Evolutionary conservation across 2,113 vertebrate genomes (phyloP).

Genomic region (Tragelaphus imberbis): DNA sequence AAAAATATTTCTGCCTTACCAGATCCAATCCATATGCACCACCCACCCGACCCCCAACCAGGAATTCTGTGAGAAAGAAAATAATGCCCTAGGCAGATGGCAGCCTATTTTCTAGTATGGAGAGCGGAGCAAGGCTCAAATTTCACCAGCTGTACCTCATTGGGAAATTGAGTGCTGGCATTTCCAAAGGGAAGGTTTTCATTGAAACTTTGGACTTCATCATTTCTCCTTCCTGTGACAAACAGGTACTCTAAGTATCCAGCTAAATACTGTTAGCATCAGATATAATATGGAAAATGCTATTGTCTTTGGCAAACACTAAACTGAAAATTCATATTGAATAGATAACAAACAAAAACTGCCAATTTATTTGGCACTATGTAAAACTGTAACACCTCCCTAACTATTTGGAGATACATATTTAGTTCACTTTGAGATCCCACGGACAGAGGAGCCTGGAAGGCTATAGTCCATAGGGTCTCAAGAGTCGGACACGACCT

Average conservation of each 20-base stretch:
- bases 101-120: background rate
- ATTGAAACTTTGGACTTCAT: background rate
- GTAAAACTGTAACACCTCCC: background rate
- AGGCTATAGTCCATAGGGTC: background rate
- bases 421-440: background rate
- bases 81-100: background rate
- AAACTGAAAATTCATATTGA: background rate
- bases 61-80: slow-evolving; percentile 42
- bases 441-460: background rate
- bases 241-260: background rate
- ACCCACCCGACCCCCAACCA: background rate
- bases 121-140: background rate
- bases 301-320: background rate
- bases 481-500: background rate
- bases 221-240: background rate
- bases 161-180: background rate
- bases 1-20: slow-evolving; percentile 44
- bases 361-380: background rate
- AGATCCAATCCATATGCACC: background rate
- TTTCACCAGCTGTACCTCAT: background rate
- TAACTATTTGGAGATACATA: background rate
- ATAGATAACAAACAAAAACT: background rate
- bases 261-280: background rate
- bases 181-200: slow-evolving; percentile 14
- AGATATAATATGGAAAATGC: background rate